These are phyloP conservation scores for Onthophagus taurus DNA, from an alignment of 1,140 invertebrate species.

Conservation along the genomic window DNA sequence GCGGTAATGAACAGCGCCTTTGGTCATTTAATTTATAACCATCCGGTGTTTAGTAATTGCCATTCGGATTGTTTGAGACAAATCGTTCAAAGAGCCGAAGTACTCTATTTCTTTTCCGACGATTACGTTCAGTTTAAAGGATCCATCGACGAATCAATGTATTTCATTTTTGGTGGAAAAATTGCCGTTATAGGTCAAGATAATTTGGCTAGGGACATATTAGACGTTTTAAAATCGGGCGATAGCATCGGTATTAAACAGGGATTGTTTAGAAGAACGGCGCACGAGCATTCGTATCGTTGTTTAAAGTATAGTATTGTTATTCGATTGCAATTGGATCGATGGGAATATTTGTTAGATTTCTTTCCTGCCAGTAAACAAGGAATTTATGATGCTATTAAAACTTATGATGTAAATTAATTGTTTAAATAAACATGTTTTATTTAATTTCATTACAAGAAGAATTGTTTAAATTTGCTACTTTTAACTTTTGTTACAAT, in stretches of 20 bases:
- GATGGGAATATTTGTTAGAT: constrained; percentile 3
- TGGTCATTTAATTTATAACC: neutral
- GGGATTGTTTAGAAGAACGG: neutral
- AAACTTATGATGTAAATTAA: no score
- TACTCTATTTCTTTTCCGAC: neutral
- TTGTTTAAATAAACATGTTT: no score
- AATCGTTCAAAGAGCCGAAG: constrained; percentile 3
- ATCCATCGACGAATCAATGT: constrained; percentile 4
- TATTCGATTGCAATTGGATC: neutral
- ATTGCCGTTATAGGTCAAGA: no score
- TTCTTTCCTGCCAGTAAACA: constrained; percentile 11
- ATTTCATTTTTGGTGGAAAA: constrained; percentile 5
- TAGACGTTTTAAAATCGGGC: neutral
- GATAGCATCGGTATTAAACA: constrained; percentile 3
- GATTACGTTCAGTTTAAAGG: constrained; percentile 9
- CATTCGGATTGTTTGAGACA: constrained; percentile 8
- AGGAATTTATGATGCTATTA: no score
- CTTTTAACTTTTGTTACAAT: no score
- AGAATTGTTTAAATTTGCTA: no score
- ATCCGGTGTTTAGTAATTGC: constrained; percentile 2
- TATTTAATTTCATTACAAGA: no score
- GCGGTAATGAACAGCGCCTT: constrained; percentile 6
- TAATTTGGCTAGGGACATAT: neutral
- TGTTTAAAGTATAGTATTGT: neutral
- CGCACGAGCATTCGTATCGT: neutral